phyloP scores from a whole-genome alignment of 1,140 invertebrate species.

The Antheraea mylitta region DNA sequence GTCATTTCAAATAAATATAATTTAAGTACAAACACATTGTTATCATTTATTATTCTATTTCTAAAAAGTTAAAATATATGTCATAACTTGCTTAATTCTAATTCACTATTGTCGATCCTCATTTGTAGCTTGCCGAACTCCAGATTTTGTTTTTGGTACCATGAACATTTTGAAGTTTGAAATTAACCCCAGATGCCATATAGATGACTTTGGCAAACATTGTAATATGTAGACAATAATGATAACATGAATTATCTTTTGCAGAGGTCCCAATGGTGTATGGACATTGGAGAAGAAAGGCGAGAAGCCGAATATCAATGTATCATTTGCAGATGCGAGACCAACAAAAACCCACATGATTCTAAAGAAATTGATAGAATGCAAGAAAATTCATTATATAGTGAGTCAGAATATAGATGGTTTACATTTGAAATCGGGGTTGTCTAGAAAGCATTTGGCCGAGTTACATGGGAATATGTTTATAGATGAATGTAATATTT shows the following conservation, averaged over 20 bases:
- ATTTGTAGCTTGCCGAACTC: too few species aligned
- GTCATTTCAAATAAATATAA: too few species aligned
- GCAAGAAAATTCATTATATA: slow-evolving; percentile 90
- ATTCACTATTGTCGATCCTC: too few species aligned
- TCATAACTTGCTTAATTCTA: too few species aligned
- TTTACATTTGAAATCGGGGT: slow-evolving; percentile 94
- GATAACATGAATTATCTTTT: slow-evolving; percentile 31
- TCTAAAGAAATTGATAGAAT: slow-evolving; percentile 88
- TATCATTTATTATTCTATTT: too few species aligned
- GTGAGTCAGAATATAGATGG: slow-evolving; percentile 99
- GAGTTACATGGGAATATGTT: slow-evolving; percentile 99
- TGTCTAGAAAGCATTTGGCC: slow-evolving; percentile 88
- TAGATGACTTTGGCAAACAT: too few species aligned
- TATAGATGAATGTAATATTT: slow-evolving; percentile 95
- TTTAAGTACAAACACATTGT: too few species aligned
- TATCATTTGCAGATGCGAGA: slow-evolving; percentile 94
- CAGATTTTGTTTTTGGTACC: too few species aligned
- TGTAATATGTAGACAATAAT: too few species aligned
- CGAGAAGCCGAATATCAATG: slow-evolving; percentile 89
- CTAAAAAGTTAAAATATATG: too few species aligned
- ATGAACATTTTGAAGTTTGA: too few species aligned
- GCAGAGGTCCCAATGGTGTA: slow-evolving; percentile 96
- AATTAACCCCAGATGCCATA: too few species aligned
- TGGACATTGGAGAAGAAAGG: slow-evolving; percentile 98
- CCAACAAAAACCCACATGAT: slow-evolving; percentile 98